phyloP scores from a whole-genome alignment of 2,113 vertebrate genomes.

The Himantopus leucocephalus region DNA sequence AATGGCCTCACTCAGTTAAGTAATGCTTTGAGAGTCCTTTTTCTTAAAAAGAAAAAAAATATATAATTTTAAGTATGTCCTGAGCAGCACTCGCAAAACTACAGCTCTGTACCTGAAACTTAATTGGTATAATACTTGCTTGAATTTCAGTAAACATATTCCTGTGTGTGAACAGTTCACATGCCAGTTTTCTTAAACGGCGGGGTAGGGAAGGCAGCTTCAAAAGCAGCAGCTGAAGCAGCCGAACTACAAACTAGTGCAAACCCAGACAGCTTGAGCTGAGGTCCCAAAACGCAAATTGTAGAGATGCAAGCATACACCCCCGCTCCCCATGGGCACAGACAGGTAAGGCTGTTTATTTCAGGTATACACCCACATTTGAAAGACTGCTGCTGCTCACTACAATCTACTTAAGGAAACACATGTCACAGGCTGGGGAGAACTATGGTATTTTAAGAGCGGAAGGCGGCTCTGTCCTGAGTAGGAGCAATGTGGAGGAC shows the following conservation, averaged over 20 bases:
- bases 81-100: neutral
- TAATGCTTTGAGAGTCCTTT: neutral
- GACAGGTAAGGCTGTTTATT: rapidly evolving
- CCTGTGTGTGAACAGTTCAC: rapidly evolving
- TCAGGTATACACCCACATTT: neutral
- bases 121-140: neutral
- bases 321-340: rapidly evolving
- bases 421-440: neutral
- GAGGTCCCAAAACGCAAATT: neutral
- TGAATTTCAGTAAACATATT: neutral
- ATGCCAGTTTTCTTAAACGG: neutral
- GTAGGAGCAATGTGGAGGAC: rapidly evolving
- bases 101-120: neutral
- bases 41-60: too few relatives aligned
- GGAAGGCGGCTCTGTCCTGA: rapidly evolving
- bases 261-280: neutral
- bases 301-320: neutral
- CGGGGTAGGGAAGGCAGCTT: neutral
- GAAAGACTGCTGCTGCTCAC: neutral
- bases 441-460: rapidly evolving
- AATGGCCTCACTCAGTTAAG: neutral
- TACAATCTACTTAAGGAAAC: too few relatives aligned
- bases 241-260: too few relatives aligned
- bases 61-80: neutral
- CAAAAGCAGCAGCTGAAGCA: neutral